Base-by-base conservation (phyloP, 1,140 invertebrate species). In the Drosophila virilis region DNA sequence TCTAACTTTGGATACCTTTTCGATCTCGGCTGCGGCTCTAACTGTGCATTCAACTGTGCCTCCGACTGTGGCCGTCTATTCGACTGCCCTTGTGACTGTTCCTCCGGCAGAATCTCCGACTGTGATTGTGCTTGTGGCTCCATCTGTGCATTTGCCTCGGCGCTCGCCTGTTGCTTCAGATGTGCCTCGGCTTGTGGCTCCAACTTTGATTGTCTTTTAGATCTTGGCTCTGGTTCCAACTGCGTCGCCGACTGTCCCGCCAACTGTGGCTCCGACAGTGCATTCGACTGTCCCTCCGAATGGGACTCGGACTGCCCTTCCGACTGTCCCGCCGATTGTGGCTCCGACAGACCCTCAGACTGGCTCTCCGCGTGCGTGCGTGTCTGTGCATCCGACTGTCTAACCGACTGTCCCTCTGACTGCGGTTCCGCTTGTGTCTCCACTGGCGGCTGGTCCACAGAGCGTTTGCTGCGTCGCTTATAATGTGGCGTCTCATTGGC, bases 381-480 rank as follows among this genome's bases (percentile, higher is more conserved):
- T 5, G 0, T 61, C 22, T 10, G 5, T 7, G 9, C 1, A 7
- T 10, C 22, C 17, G 8, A 6, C 9, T 48, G 17, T 6, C 2
- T 12, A 12, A 22, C 5, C 3, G 37, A 28, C 35, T 40, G 15
- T 0, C 7, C 6, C 1, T 52, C 13, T 15, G 32, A 2, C 12
- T 33, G 17, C 12, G 9, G 5, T 22, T 48, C 46, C 22, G 22
- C n/a, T 22, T 22, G 22, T 3, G 22, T 22, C 22, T 22, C 9
- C 13, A 7, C 15, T 9, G 51, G 13, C 13, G 9, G 6, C 17
- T 52, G 65, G 0, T 77, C 68, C 45, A 72, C 12, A 0, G 70
- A 78, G 17, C 82, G 62, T 4, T 60, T 66, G 4, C 52, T 35
- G 37, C 82, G 66, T 0, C 42, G 40, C 1, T 54, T 51, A 8